phyloP scores from a whole-genome alignment of 2,113 vertebrate species.

The Oncorhynchus kisutch region DNA sequence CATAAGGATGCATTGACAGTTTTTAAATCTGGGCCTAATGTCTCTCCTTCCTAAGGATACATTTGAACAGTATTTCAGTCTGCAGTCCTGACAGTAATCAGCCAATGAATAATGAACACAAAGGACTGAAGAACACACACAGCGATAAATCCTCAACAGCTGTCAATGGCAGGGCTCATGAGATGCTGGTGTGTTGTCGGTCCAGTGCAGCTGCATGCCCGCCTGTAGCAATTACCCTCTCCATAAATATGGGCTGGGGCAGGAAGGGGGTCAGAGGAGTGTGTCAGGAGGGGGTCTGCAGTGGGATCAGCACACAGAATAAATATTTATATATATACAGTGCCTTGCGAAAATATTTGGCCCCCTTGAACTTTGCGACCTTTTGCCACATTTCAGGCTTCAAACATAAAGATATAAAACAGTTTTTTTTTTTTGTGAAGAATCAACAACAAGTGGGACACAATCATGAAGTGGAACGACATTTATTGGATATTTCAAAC shows the following conservation, averaged over 20 bases:
- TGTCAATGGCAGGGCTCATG: slow-evolving; percentile 25
- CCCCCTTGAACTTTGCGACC: no score
- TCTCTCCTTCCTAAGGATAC: no score
- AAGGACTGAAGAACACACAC: slow-evolving; percentile 22
- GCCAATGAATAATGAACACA: slow-evolving; percentile 70
- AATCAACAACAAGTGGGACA: no score
- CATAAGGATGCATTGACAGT: no score
- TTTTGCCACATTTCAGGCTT: no score
- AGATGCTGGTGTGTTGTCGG: slow-evolving; percentile 52
- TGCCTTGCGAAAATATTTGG: no score
- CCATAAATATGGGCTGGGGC: slow-evolving; percentile 47
- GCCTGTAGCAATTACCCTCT: slow-evolving; percentile 65
- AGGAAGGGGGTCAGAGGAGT: slow-evolving; percentile 3
- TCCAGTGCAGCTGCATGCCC: slow-evolving; percentile 69
- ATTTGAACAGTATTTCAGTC: slow-evolving; percentile 15
- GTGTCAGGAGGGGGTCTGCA: neutral
- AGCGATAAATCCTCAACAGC: slow-evolving; percentile 42
- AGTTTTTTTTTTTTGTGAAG: no score
- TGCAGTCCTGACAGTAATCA: slow-evolving; percentile 62
- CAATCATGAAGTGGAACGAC: no score
- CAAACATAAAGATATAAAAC: no score
- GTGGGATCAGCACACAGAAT: slow-evolving; percentile 12
- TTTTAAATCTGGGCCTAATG: no score
- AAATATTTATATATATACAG: no score
- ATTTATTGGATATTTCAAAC: no score